Evolutionary conservation across 1,140 invertebrate genomes (phyloP).

Genomic region (Monochamus saltuarius): DNA sequence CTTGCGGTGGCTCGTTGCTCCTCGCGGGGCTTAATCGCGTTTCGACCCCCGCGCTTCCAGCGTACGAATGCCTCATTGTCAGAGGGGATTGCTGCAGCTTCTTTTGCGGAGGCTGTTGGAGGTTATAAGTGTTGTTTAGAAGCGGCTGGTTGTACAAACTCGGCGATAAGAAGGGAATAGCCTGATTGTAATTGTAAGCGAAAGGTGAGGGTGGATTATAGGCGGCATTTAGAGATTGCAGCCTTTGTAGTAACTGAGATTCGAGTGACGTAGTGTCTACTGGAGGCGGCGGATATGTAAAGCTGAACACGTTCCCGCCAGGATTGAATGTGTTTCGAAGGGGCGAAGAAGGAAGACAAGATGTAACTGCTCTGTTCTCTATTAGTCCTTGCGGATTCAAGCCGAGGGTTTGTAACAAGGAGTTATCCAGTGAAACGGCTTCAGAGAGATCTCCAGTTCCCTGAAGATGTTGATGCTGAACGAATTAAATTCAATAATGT

Average conservation of each 20-base stretch:
- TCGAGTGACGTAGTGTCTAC: conserved; percentile 37
- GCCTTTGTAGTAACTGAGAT: conserved; percentile 40
- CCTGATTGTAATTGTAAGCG: conserved; percentile 32
- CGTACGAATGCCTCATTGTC: conserved; percentile 41
- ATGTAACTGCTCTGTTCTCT: conserved; percentile 45
- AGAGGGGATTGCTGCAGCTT: conserved; percentile 43
- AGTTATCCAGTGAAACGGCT: conserved; percentile 33
- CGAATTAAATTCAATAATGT: conserved; percentile 27
- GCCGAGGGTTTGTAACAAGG: conserved; percentile 42
- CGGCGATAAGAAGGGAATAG: conserved; percentile 29
- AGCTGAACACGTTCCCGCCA: conserved; percentile 40
- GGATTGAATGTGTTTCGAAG: conserved; percentile 41
- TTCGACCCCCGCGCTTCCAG: conserved; percentile 43
- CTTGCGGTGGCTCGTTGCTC: conserved; percentile 40
- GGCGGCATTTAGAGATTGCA: conserved; percentile 42
- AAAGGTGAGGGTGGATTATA: conserved; percentile 32
- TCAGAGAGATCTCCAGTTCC: background rate
- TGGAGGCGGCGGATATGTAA: conserved; percentile 32
- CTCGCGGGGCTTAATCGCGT: conserved; percentile 39
- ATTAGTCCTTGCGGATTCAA: conserved; percentile 41
- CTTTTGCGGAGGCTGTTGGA: conserved; percentile 43
- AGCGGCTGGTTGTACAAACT: conserved; percentile 29
- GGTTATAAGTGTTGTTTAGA: conserved; percentile 46
- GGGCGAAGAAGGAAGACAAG: conserved; percentile 42
- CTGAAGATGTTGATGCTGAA: conserved; percentile 26